Evolutionary conservation across 2,113 vertebrate species (phyloP).

Genomic region (Pelecanoides urinatrix): DNA sequence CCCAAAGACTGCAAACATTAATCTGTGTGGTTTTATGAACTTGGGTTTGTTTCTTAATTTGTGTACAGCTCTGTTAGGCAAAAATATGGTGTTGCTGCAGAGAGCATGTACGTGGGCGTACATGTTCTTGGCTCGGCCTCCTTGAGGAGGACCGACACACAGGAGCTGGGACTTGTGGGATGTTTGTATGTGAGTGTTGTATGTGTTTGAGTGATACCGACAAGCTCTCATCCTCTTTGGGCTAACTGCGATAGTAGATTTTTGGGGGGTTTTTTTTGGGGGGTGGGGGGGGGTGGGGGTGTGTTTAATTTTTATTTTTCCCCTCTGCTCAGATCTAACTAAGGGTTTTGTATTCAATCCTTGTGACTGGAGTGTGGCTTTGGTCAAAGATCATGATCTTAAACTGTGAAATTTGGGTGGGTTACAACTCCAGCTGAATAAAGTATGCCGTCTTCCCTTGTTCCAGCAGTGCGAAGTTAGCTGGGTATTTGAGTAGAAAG

Average conservation of each 20-base stretch:
- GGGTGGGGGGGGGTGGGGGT: too few species aligned
- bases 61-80: not conserved
- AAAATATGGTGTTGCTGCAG: not conserved
- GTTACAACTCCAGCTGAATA: not conserved
- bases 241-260: not conserved
- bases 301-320: too few species aligned
- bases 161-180: not conserved
- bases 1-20: not conserved
- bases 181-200: not conserved
- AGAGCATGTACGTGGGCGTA: not conserved
- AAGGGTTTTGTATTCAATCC: not conserved
- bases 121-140: conserved; percentile 2
- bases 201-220: not conserved
- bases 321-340: not conserved
- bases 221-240: not conserved
- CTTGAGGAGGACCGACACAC: not conserved
- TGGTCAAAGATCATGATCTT: not conserved
- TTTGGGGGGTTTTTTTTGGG: not conserved
- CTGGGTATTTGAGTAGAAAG: not conserved
- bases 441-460: not conserved
- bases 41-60: conserved; percentile 25
- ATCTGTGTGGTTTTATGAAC: conserved; percentile 30
- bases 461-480: not conserved
- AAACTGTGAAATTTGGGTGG: not conserved
- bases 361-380: not conserved